A percentile compares a stretch with the other conserved stretches of the same genome.
These are phyloP conservation scores for Drosophila orena DNA, from an alignment of 1,140 invertebrate genomes.

Conservation along the genomic window DNA sequence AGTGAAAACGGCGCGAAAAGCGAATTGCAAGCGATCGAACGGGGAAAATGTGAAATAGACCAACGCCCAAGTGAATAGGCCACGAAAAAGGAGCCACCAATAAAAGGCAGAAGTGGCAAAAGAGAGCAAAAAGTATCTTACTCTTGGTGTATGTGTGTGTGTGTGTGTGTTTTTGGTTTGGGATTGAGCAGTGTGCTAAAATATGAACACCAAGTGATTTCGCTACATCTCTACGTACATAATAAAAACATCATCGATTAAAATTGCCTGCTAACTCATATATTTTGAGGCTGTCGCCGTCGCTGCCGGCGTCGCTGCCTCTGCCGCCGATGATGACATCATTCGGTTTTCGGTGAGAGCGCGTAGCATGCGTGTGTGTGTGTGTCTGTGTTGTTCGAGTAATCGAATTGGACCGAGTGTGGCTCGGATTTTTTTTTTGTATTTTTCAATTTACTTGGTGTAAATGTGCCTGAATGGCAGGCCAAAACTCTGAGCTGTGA, in stretches of 20 bases:
- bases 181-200: background rate
- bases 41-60: slow-evolving; percentile 64
- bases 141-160: background rate
- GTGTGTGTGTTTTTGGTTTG: background rate
- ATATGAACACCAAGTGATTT: slow-evolving; percentile 20
- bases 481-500: background rate
- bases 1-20: slow-evolving; percentile 40
- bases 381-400: slow-evolving; percentile 34
- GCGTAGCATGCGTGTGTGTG: slow-evolving; percentile 37
- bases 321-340: slow-evolving; percentile 74
- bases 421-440: slow-evolving; percentile 34
- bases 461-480: background rate
- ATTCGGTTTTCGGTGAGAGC: slow-evolving; percentile 73
- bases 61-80: slow-evolving; percentile 68
- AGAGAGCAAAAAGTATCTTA: slow-evolving; percentile 63
- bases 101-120: slow-evolving; percentile 18
- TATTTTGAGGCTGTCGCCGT: slow-evolving; percentile 50
- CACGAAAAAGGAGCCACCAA: slow-evolving; percentile 22
- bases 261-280: slow-evolving; percentile 67
- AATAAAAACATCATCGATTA: slow-evolving; percentile 80
- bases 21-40: slow-evolving; percentile 10
- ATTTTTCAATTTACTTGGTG: slow-evolving; percentile 6
- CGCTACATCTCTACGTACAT: slow-evolving; percentile 19
- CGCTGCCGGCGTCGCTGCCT: slow-evolving; percentile 31
- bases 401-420: slow-evolving; percentile 60